A percentile compares a stretch with the other conserved stretches of the same genome.
These are phyloP conservation scores for Danio choprae DNA, from an alignment of 2,797 vertebrate genomes.

Conservation along the genomic window DNA sequence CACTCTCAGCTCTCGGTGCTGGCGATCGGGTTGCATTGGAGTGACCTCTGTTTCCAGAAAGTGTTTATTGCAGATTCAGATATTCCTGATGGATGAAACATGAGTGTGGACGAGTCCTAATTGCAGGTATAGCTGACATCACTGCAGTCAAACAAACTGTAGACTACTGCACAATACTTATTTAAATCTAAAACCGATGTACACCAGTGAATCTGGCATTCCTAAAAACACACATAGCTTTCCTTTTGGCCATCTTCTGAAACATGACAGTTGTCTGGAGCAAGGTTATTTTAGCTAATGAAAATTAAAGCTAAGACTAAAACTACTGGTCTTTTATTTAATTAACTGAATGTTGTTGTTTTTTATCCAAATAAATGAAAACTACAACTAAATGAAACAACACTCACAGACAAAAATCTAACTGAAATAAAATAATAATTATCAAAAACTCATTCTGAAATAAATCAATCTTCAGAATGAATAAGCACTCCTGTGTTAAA, in stretches of 20 bases:
- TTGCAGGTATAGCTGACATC: not conserved
- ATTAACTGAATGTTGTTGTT: too few relatives aligned
- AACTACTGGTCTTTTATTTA: too few relatives aligned
- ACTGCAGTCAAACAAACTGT: slow-evolving; percentile 3
- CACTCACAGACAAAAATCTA: too few relatives aligned
- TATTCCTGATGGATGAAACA: slow-evolving; percentile 19
- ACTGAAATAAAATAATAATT: too few relatives aligned
- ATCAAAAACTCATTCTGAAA: too few relatives aligned
- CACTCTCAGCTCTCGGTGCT: not conserved
- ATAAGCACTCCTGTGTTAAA: too few relatives aligned
- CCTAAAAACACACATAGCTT: not conserved
- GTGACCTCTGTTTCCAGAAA: slow-evolving; percentile 29
- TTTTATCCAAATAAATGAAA: too few relatives aligned
- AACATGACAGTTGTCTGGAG: slow-evolving; percentile 20
- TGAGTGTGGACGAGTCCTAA: slow-evolving; percentile 19
- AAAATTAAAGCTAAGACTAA: too few relatives aligned
- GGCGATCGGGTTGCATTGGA: slow-evolving; percentile 18
- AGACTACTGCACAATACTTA: not conserved
- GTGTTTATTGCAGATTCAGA: slow-evolving; percentile 27
- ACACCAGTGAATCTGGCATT: not conserved
- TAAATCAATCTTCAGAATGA: too few relatives aligned
- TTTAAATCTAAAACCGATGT: not conserved
- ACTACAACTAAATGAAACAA: too few relatives aligned
- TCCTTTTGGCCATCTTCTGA: not conserved
- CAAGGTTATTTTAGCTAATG: too few relatives aligned